Evolutionary conservation across 2,113 vertebrate genomes (phyloP), one percentile per base, ranked within the genome.

Genomic region (Macrotus californicus): DNA sequence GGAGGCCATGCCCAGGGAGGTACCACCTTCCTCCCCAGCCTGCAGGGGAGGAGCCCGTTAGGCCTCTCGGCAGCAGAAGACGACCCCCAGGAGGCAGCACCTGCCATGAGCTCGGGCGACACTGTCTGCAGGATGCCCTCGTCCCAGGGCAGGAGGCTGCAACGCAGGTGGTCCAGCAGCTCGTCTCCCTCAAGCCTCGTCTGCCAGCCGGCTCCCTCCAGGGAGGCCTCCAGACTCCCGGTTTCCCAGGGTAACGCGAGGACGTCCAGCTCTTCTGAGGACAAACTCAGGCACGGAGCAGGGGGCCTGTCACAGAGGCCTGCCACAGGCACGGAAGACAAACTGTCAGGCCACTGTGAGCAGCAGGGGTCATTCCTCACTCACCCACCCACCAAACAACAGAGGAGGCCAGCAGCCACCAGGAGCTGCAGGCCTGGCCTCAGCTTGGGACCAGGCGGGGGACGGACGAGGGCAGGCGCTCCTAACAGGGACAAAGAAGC

Each of bases 101-200:
- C 99, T 98, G 97, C 98, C 41, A 97, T 98, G 81, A 99, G 98
- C 4, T 93, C 92, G 5, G 98, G 98, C 0, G 99, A 99, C 10
- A 99, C 95, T 48, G 97, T 98, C 52, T 98, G 96, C 82, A 98
- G 97, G 34, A 99, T 95, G 52, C 98, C 93, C 50, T 99, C 98
- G 6, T 99, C 99, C 97, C 99, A 89, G 96, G 99, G 98, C 98
- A 98, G 98, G 56, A 98, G 96, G 46, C 97, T 97, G 87, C 97
- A 97, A 6, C 93, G 97, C 64, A 98, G 88, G 97, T 98, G 86
- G 72, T 98, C 75, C 46, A 97, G 69, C 89, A 98, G 67, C n/a
- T 79, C 93, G 73, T 54, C 64, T 6, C n/a, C 41, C 54, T 97
- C 82, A 0, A 86, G 54, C 77, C 61, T 11, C 29, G 97, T 95